A percentile compares a stretch with the other conserved stretches of the same genome.
Conservation (phyloP, 2,797 vertebrate species). For the Eurystomus glaucurus region DNA sequence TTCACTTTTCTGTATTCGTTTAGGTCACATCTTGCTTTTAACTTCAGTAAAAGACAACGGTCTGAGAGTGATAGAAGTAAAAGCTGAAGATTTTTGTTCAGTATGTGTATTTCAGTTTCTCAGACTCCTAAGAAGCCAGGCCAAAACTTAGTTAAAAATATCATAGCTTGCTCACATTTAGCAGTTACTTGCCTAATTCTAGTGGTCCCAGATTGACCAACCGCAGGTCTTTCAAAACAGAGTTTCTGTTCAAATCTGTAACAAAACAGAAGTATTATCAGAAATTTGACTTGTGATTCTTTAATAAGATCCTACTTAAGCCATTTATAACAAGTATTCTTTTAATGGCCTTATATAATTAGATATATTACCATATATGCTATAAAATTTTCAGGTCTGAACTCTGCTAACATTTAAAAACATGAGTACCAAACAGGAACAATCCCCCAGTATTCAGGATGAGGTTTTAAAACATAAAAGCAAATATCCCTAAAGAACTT, state of each 20-base stretch:
- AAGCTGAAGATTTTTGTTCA: background rate
- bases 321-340: background rate
- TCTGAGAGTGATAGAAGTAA: background rate
- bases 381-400: background rate
- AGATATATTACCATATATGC: too few species aligned
- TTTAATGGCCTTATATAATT: background rate
- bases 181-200: conserved; percentile 83
- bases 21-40: background rate
- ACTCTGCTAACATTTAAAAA: background rate
- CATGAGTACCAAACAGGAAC: background rate
- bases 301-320: background rate
- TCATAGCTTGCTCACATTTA: background rate
- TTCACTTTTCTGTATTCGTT: background rate
- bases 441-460: background rate
- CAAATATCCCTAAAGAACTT: background rate
- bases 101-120: background rate
- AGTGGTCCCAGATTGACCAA: conserved; percentile 78
- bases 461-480: background rate
- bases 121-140: background rate
- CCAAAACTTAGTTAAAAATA: background rate
- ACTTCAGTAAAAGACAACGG: background rate
- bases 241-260: conserved; percentile 72
- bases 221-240: conserved; percentile 79
- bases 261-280: background rate
- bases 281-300: background rate